Percentiles rank a stretch among this genome's conserved stretches.
Evolutionary conservation across 2,888 invertebrate genomes (phyloP).

Genomic region (Aquatica leii): DNA sequence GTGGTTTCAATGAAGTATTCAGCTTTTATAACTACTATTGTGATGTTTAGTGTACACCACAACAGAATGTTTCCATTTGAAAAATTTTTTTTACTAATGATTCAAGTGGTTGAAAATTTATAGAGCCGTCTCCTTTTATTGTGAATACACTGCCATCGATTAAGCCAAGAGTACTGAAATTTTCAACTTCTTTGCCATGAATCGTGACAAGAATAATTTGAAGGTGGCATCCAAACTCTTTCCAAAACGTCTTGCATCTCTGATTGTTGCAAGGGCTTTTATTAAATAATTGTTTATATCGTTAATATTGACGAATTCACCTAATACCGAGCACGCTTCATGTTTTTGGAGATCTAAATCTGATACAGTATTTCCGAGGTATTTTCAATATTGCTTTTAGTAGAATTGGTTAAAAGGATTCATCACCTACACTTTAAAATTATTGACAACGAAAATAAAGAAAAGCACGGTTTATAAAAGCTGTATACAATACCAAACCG

Average conservation of each 20-base stretch:
- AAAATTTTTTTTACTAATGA: no score
- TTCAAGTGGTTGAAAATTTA: no score
- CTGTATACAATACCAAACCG: no score
- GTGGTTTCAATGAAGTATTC: no score
- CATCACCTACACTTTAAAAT: no score
- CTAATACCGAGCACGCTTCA: conserved; percentile 1
- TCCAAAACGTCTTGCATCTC: background rate
- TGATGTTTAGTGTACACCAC: no score
- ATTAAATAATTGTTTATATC: conserved; percentile 1
- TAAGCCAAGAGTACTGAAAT: conserved; percentile 1
- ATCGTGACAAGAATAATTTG: background rate
- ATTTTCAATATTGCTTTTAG: conserved; percentile 2
- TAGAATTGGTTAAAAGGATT: background rate
- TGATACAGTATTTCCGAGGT: background rate
- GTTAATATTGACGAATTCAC: conserved; percentile 1
- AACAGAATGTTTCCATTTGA: no score
- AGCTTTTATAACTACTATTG: no score
- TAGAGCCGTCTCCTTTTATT: background rate
- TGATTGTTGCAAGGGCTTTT: background rate
- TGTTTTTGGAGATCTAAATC: conserved; percentile 2
- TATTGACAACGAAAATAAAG: no score
- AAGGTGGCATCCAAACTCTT: conserved; percentile 1
- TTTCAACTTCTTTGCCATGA: background rate
- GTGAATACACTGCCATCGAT: background rate
- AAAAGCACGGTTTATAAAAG: no score